These are phyloP conservation scores for Neosalanx taihuensis DNA, from an alignment of 2,797 vertebrate genomes.

Conservation along the genomic window DNA sequence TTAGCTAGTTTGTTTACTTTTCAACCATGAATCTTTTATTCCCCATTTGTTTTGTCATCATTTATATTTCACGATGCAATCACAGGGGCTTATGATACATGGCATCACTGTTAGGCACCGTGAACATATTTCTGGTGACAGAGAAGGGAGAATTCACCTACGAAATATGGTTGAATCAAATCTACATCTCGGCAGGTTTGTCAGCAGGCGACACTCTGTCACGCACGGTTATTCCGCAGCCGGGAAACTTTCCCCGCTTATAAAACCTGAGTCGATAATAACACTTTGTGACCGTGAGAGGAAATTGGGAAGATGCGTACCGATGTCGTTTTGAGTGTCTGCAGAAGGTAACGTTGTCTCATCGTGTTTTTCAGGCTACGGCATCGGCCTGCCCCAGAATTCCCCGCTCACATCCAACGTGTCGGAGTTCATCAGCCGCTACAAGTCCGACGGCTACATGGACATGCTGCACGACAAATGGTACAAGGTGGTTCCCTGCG, in stretches of 20 bases:
- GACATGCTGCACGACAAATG: slow-evolving; percentile 85
- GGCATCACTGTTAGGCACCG: background rate
- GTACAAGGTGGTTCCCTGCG: slow-evolving; percentile 87
- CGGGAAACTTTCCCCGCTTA: too few relatives aligned
- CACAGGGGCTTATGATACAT: background rate
- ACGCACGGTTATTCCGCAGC: too few relatives aligned
- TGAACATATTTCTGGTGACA: background rate
- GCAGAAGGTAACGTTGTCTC: background rate
- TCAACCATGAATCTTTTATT: background rate
- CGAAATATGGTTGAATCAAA: too few relatives aligned
- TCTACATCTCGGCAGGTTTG: too few relatives aligned
- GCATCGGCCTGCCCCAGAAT: slow-evolving; percentile 80
- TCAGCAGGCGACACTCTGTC: too few relatives aligned
- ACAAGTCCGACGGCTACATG: slow-evolving; percentile 84
- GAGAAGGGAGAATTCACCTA: background rate
- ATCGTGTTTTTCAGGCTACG: slow-evolving; percentile 64
- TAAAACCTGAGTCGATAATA: background rate
- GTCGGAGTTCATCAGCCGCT: slow-evolving; percentile 83
- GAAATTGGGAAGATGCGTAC: background rate
- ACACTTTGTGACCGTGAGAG: background rate
- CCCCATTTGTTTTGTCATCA: background rate
- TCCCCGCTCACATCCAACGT: slow-evolving; percentile 80
- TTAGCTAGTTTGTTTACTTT: slow-evolving; percentile 5
- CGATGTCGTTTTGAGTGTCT: background rate
- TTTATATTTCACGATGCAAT: background rate